Evolutionary conservation across 2,797 vertebrate genomes (phyloP), one percentile per base, ranked within the genome.

Genomic region (Amniataba percoides): DNA sequence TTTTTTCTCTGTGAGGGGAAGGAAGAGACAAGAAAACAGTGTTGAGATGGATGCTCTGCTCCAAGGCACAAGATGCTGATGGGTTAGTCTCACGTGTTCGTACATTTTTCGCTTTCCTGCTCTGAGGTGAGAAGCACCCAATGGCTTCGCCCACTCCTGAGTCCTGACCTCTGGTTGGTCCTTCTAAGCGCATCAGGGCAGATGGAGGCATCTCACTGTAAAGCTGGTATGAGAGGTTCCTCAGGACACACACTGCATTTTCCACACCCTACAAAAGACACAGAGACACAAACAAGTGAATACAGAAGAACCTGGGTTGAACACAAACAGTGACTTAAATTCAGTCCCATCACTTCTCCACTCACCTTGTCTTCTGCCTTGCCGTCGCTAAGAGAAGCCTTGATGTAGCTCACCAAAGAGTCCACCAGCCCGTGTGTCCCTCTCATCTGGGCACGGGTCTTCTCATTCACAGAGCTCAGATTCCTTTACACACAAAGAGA

Each of bases 211-310:
- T 95, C 91, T 99, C 98, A 0, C 72, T 83, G 7, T 99, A 99
- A 40, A 99, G 89, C 74, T 98, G 97, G 92, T 95, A 99, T 81
- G 98, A 99, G 88, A 99, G 95, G 94, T 99, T 99, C 87, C 98
- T 96, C 89, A 99, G 82, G 71, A 98, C 95, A 3, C 98, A 99
- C 78, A 97, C 92, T 0, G 96, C 88, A 0, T 99, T 99, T 92
- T 99, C 98, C 87, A 97, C 96, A 0, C 97, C 98, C 98, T 99
- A 78, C 1, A 81, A n/a, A 71, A 66, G 7, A 81, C 15, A 65
- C 27, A 61, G 12, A 78, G 34, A 80, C 39, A 74, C 1, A 46
- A 5, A 73, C 31, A 64, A 12, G 66, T 72, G 1, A 72, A 78
- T 43, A 72, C 23, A 69, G 34, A 74, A 56, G n/a, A 16, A 16